Base-by-base conservation (phyloP, 2,888 invertebrate species). In the Drosophila merina region DNA sequence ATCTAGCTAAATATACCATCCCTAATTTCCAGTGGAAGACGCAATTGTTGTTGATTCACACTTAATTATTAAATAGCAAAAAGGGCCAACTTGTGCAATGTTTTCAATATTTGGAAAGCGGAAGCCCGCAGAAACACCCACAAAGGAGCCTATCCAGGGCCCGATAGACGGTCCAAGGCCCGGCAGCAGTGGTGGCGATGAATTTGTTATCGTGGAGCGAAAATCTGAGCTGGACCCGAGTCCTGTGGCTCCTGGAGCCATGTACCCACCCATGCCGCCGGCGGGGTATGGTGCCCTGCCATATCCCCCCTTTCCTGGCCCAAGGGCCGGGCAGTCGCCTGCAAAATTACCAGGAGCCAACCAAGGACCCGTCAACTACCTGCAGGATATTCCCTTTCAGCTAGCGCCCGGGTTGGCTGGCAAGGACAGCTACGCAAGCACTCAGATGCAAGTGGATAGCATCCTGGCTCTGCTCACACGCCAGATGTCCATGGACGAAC, bases 321-420 rank as follows among this genome's bases (percentile, higher is more conserved):
- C 59, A 0, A 66, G 75, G 12, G 44, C 57, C 9, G 33, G 57
- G 5, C 7, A 45, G 10, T n/a, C 54, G 9, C 3, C 36, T 25
- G 48, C 42, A 2, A 25, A 33, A 9, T 60, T 28, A 20, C 1
- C 44, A 12, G 50, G 48, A 20, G 50, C 42, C 5, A 9, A 14
- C 26, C 47, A 36, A 12, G 54, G 68, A 4, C 90, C 87, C 28
- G 76, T 87, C 14, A 80, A 87, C 30, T 91, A 91, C 66, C 72
- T 91, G 33, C 85, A 91, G 59, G 90, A 89, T 57, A 88, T 91
- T 47, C 91, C 91, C 4, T 91, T 91, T 48, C 80, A 88, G 48
- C 58, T 91, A 26, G 86, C 91, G 8, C 89, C 91, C 0, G 88
- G 86, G 4, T 47, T 91, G 36, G 66, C 79, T 20, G 74, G 68